A percentile compares a stretch with the other conserved stretches of the same genome.
Conservation (phyloP, 2,113 vertebrate species). For the Syngnathus floridae region DNA sequence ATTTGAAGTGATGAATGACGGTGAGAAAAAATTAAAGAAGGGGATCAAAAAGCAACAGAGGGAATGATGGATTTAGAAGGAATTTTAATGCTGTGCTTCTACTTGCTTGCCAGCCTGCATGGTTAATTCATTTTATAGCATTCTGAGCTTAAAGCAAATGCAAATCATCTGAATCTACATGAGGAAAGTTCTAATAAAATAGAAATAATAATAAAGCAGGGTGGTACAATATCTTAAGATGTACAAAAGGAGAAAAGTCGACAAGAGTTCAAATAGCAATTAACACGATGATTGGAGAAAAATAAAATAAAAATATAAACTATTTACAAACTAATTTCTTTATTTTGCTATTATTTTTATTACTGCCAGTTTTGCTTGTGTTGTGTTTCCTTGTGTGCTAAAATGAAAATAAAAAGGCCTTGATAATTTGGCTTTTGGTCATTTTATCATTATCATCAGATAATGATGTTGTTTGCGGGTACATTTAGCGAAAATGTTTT, state of each 20-base stretch:
- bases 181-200: background rate
- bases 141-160: conserved; percentile 16
- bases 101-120: conserved; percentile 10
- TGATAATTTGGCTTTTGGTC: background rate
- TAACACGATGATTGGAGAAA: no score
- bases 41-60: conserved; percentile 52
- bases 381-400: background rate
- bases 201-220: no score
- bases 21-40: conserved; percentile 11
- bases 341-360: background rate
- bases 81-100: conserved; percentile 27
- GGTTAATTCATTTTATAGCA: conserved; percentile 35
- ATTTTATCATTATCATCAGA: background rate
- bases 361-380: background rate
- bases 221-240: background rate
- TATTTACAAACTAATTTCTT: background rate
- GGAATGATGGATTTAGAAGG: conserved; percentile 40
- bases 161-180: conserved; percentile 20
- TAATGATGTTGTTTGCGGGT: background rate
- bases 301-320: no score
- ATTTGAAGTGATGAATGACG: conserved; percentile 21
- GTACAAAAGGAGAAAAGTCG: background rate
- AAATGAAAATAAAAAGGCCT: no score
- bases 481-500: background rate
- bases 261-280: background rate